Base-by-base conservation (phyloP, 2,888 invertebrate genomes). In the Stenolophus ochropezus region DNA sequence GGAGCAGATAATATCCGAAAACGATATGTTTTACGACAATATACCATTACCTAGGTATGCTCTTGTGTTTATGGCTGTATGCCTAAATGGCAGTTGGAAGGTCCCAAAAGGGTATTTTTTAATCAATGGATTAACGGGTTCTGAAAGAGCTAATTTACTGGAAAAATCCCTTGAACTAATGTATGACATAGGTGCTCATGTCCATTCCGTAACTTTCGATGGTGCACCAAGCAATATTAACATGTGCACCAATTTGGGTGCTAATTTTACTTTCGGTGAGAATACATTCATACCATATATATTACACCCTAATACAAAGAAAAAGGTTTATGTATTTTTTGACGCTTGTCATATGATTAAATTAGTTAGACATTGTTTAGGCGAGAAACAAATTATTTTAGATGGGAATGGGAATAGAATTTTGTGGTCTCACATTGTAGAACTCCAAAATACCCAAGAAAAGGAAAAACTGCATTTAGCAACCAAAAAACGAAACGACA, bases 101-200 rank as follows among this genome's bases (percentile, higher is more conserved):
- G 51, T 83, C n/a, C 84, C 84, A 3, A 4, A 83, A 6, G 84
- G 75, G 6, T 84, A 84, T 76, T 85, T 84, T 74, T 76, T 84
- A 56, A 84, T 83, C 47, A 58, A 81, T 58, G 69, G 81, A n/a
- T 73, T 85, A 23, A 65, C 56, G 58, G 84, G 75, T 47, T 8
- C 16, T 4, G 80, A 83, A 74, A 83, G 82, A 82, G 83, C 83
- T 5, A 82, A 81, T 61, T 33, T 84, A 33, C 27, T 85, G 20
- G 21, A 65, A 51, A 82, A 80, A 69, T 82, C 65, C 20, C 61
- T 83, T 27, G 65, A 79, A 74, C 4, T 83, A n/a, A 47, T 82
- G 16, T 53, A 81, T 53, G 81, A 82, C 27, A 83, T 80, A 25
- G 82, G 82, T 6, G 82, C 69, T n/a, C 58, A 77, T 51, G 81